Conservation (phyloP, 2,797 vertebrate genomes). For the Limnodromus scolopaceus region DNA sequence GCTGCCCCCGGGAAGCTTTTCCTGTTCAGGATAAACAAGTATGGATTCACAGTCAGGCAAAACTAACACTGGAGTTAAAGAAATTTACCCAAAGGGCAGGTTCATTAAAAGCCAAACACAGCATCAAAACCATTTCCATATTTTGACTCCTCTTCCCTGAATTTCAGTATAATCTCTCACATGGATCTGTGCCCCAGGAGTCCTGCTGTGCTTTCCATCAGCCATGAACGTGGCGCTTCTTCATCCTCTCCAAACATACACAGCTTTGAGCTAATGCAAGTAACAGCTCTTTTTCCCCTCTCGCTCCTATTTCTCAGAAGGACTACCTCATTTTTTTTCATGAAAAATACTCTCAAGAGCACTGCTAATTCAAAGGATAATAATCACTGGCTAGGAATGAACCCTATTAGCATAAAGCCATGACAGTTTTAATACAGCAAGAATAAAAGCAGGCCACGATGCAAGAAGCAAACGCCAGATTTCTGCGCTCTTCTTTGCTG, state of each 20-base stretch:
- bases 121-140: background rate
- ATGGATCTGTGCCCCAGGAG: background rate
- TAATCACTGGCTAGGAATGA: constrained; percentile 33
- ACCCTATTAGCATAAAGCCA: constrained; percentile 31
- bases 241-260: background rate
- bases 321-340: background rate
- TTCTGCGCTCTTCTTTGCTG: background rate
- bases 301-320: background rate
- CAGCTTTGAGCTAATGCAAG: background rate
- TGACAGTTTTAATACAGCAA: background rate
- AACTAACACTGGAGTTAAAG: background rate
- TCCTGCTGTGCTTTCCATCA: background rate
- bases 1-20: background rate
- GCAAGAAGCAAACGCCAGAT: background rate
- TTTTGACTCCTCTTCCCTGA: background rate
- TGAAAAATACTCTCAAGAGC: background rate
- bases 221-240: background rate
- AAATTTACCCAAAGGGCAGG: background rate
- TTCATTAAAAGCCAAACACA: background rate
- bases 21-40: background rate
- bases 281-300: background rate
- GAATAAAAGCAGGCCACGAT: constrained; percentile 7
- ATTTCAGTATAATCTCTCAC: background rate
- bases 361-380: constrained; percentile 33
- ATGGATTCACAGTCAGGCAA: background rate